A percentile compares a stretch with the other conserved stretches of the same genome.
phyloP scores from a whole-genome alignment of 1,140 invertebrate species.

The Orchesella cincta region DNA sequence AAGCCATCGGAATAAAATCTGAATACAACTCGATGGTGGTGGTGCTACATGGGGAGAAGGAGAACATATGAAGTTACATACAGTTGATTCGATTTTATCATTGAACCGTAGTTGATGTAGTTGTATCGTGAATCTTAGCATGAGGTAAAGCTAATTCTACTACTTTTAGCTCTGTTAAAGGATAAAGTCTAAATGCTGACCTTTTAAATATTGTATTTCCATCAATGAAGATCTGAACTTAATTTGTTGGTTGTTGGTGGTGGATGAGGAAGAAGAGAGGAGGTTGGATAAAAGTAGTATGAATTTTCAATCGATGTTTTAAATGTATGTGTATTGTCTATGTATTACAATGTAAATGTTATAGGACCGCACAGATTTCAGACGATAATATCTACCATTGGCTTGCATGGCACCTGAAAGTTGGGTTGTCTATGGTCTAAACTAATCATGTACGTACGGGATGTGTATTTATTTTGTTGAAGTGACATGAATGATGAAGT shows the following conservation, averaged over 20 bases:
- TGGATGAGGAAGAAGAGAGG: too few species aligned
- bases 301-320: neutral
- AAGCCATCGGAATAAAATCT: neutral
- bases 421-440: too few species aligned
- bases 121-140: neutral
- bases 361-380: slow-evolving; percentile 21
- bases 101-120: neutral
- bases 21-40: neutral
- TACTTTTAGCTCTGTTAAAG: neutral
- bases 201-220: neutral
- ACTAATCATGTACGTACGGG: neutral
- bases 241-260: too few species aligned
- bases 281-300: neutral
- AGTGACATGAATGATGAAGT: too few species aligned
- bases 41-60: neutral
- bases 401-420: neutral
- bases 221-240: neutral
- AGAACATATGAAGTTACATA: neutral
- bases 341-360: neutral
- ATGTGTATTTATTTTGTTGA: neutral
- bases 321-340: neutral
- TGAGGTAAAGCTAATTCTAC: neutral
- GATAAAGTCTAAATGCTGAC: neutral
- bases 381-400: neutral
- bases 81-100: neutral